Conservation (phyloP, 2,888 invertebrate genomes). For the Machimus rusticus region DNA sequence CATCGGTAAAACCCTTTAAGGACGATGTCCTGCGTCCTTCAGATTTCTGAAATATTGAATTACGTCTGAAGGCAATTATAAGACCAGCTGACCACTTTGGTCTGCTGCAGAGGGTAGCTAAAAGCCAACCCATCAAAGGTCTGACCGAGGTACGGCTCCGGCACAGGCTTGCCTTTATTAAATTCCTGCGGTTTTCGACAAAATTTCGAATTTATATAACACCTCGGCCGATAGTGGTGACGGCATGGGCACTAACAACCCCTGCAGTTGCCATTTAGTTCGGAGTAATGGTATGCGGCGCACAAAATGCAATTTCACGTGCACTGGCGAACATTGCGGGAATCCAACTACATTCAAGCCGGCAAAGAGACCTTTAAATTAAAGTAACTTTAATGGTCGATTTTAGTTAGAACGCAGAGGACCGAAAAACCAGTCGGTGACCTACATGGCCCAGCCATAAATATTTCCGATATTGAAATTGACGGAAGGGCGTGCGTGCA, state of each 20-base stretch:
- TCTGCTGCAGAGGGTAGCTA: background rate
- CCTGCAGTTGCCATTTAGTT: background rate
- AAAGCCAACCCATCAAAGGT: background rate
- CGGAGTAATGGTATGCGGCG: background rate
- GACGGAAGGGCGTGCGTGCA: background rate
- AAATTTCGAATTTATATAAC: background rate
- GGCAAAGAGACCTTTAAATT: background rate
- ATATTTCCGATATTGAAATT: background rate
- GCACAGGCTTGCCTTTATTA: background rate
- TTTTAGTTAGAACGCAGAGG: background rate
- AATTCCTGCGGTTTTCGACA: slow-evolving; percentile 11
- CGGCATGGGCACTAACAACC: background rate
- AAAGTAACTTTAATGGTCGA: background rate
- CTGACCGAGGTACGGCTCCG: background rate
- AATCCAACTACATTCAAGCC: background rate
- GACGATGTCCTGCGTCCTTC: background rate
- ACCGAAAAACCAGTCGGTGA: background rate
- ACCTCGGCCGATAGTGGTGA: background rate
- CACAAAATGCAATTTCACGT: background rate
- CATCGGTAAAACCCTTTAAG: background rate
- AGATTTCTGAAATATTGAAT: background rate
- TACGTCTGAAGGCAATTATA: background rate
- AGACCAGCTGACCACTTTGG: background rate
- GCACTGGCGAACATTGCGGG: background rate
- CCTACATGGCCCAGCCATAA: background rate